Base-by-base conservation (phyloP, 2,888 invertebrate species). In the Drosophila dives region DNA sequence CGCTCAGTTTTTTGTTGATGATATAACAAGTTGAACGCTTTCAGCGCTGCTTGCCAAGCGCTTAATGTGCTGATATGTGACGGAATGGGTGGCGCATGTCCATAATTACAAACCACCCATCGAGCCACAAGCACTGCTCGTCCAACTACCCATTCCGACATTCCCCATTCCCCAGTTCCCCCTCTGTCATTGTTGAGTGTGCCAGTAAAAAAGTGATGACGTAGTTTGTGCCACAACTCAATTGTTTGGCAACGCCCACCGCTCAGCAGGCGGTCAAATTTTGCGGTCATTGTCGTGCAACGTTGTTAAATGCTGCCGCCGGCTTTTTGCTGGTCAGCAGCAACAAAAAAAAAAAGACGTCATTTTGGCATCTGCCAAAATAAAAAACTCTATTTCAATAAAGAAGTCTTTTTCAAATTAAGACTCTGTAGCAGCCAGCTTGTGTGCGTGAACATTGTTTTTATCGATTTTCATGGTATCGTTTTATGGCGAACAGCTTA, bases 51-150 rank as follows among this genome's bases (percentile, higher is more conserved):
- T 33, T 48, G 61, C 64, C 59, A 54, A 60, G 34, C 72, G 55
- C 66, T 71, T 75, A 78, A 83, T 83, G 78, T 83, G 67, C 75
- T 61, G 33, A 63, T 68, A 71, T 76, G 56, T 63, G 72, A 58
- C 58, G 72, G 79, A 64, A 64, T 84, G 80, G 75, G 90, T 87
- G 78, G 82, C 83, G 73, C 80, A 80, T 83, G 77, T 74, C 89
- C 90, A 83, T 87, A 87, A 88, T 87, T 88, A 87, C 89, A 88
- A 88, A 81, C 89, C 86, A 88, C 83, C 86, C 90, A 87, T 67
- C 45, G 77, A 45, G 77, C 55, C 53, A 38, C 29, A 36, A 60
- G 33, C 77, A 33, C 64, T 67, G 72, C 67, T 20, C 38, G 38
- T 8, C 38, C 17, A 38, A 38, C 36, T 29, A 29, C 29, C 29